Evolutionary conservation across 2,113 vertebrate genomes (phyloP), one percentile per base, ranked within the genome.

Genomic region (Ploceus nigricollis): DNA sequence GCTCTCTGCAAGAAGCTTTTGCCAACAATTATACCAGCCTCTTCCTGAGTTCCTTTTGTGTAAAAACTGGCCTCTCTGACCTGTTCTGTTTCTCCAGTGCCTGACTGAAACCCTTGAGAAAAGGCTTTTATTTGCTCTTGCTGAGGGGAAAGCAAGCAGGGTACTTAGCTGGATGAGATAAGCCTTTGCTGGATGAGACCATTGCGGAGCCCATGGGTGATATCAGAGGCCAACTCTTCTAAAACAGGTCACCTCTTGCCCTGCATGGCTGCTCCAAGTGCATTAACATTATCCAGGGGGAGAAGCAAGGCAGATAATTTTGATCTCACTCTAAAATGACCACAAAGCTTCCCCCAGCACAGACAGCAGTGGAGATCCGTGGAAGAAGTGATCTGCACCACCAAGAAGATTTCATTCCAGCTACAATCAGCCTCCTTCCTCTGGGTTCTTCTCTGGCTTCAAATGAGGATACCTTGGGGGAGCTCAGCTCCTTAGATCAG

Each of bases 271-370:
- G 44, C 76, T 69, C 31, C 40, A 24, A 94, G 90, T 76, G 72
- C 96, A 96, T 96, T 95, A 95, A 79, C 37, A 37, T 27, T 54
- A 61, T 68, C 90, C 88, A 56, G 71, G 31, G 82, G 85, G 93
- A 96, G 24, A 81, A 83, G 69, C 87, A 57, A 68, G 64, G 58
- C 68, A 82, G 64, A 71, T 61, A 82, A 58, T 90, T 90, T 70
- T 90, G 57, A 64, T 82, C 82, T 82, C 15, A 3, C 33, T 60
- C 42, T 70, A 28, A 94, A 93, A 35, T 0, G 0, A 54, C 60
- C 72, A 28, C 57, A 81, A 64, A 61, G 7, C 40, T 82, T 73
- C 20, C 71, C 81, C 40, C 64, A 60, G 56, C 18, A 16, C 1
- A 5, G 47, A 33, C 56, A 54, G 22, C 51, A 57, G 21, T 14